A percentile compares a stretch with the other conserved stretches of the same genome.
Evolutionary conservation across 2,888 invertebrate species (phyloP).

Genomic region (Phymatocera aterrima): DNA sequence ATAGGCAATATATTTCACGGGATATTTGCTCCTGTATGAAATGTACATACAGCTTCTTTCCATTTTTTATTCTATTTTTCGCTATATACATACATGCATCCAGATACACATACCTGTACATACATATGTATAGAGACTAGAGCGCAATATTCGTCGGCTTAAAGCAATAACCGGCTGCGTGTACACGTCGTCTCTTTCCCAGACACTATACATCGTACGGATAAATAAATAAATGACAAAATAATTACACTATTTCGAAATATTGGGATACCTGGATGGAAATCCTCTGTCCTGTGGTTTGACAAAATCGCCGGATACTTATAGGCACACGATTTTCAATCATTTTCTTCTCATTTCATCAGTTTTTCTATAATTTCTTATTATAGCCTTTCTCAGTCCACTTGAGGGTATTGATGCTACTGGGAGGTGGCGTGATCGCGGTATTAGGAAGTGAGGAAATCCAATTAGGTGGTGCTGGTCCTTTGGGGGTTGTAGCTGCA

Average conservation of each 20-base stretch:
- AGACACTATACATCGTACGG: conserved; percentile 21
- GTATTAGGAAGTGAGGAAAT: conserved; percentile 92
- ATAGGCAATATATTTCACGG: background rate
- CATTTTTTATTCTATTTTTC: too few relatives aligned
- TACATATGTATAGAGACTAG: background rate
- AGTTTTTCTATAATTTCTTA: conserved; percentile 21
- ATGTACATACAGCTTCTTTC: background rate
- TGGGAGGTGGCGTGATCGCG: conserved; percentile 88
- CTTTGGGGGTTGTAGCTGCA: conserved; percentile 88
- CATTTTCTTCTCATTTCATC: background rate
- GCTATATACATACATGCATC: too few relatives aligned
- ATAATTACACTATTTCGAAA: too few relatives aligned
- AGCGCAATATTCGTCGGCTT: conserved; percentile 61
- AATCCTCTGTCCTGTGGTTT: too few relatives aligned
- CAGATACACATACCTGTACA: background rate
- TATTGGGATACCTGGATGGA: too few relatives aligned
- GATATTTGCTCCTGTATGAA: background rate
- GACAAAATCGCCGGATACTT: too few relatives aligned
- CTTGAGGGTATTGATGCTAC: conserved; percentile 85
- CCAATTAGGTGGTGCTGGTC: conserved; percentile 85
- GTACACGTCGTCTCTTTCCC: conserved; percentile 45
- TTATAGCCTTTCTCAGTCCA: conserved; percentile 85
- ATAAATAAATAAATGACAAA: conserved; percentile 20
- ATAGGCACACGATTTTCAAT: background rate
- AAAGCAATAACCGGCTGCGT: conserved; percentile 55